phyloP scores from a whole-genome alignment of 1,140 invertebrate species.

The Drusus annulatus region DNA sequence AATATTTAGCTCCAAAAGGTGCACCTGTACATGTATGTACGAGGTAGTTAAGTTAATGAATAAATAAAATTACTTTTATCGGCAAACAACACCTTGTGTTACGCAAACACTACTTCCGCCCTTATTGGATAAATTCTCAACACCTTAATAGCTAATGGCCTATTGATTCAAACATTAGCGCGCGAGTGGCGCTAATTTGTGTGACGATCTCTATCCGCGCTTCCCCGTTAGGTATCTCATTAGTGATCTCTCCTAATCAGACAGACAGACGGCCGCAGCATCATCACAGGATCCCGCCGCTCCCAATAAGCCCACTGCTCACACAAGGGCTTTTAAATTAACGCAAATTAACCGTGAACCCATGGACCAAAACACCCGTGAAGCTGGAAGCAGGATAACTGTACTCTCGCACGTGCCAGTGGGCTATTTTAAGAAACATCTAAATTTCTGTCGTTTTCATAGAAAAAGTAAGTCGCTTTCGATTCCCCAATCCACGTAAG shows the following conservation, averaged over 20 bases:
- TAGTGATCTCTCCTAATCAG: constrained; percentile 43
- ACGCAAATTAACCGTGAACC: constrained; percentile 52
- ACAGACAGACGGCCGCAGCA: constrained; percentile 3
- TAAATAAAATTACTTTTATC: too few species aligned
- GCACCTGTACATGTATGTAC: too few species aligned
- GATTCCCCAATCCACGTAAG: constrained; percentile 22
- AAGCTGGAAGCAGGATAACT: not conserved
- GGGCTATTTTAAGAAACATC: constrained; percentile 46
- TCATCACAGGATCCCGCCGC: constrained; percentile 15
- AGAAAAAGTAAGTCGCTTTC: constrained; percentile 13
- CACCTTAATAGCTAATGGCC: not conserved
- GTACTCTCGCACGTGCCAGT: constrained; percentile 20
- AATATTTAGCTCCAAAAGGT: too few species aligned
- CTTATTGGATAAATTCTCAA: not conserved
- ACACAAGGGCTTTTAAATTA: constrained; percentile 45
- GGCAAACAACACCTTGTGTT: too few species aligned
- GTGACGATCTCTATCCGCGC: constrained; percentile 12
- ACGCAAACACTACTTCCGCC: not conserved
- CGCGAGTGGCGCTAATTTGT: constrained; percentile 29
- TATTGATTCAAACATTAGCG: constrained; percentile 2
- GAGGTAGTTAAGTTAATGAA: too few species aligned
- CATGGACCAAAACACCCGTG: constrained; percentile 38
- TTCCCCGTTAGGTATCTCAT: constrained; percentile 26
- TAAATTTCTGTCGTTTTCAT: constrained; percentile 42
- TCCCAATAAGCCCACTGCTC: not conserved